Conservation (phyloP, 2,113 vertebrate genomes). For the Toxostoma redivivum region DNA sequence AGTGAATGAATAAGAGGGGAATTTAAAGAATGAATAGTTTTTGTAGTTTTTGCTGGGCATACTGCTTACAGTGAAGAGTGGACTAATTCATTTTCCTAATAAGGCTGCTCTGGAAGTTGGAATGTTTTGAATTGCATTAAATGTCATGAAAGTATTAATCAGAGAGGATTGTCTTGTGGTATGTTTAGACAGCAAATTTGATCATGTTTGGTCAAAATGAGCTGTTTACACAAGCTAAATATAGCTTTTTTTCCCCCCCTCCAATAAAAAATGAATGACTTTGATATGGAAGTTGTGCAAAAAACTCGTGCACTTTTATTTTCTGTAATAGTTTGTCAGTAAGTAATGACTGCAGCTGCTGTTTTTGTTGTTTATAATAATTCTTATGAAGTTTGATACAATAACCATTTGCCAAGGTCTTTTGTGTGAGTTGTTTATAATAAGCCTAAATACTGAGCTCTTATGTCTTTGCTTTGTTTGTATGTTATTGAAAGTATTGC, state of each 20-base stretch:
- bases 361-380: neutral
- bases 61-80: neutral
- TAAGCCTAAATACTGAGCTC: neutral
- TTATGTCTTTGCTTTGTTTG: neutral
- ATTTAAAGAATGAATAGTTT: conserved; percentile 40
- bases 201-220: conserved; percentile 19
- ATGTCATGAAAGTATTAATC: conserved; percentile 38
- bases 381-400: neutral
- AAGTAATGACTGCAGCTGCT: neutral
- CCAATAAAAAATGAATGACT: neutral
- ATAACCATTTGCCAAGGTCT: neutral
- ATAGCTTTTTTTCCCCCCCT: neutral
- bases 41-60: neutral
- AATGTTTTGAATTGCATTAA: conserved; percentile 61
- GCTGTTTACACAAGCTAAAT: conserved; percentile 19
- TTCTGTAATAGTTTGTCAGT: neutral
- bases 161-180: neutral
- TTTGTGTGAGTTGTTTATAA: neutral
- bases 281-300: neutral
- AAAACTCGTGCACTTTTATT: neutral
- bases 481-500: neutral
- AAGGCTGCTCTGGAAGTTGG: conserved; percentile 50
- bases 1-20: neutral
- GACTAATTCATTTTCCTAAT: conserved; percentile 57
- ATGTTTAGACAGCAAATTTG: conserved; percentile 44